Evolutionary conservation across 1,140 invertebrate species (phyloP), one percentile per base, ranked within the genome.

Genomic region (Harlomillsia oculata): DNA sequence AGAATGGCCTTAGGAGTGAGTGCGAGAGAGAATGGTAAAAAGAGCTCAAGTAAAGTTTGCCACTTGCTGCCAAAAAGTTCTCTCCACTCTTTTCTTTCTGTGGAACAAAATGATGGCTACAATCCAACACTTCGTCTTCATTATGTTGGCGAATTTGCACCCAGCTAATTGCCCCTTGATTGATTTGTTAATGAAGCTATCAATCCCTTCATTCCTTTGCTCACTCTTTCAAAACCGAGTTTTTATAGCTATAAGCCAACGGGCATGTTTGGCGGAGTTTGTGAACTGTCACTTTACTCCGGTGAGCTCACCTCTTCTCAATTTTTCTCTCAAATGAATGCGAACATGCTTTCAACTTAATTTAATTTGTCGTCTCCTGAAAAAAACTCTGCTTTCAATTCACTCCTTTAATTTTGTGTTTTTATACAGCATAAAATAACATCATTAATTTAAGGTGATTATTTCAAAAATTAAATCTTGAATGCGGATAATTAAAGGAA

Each of bases 131-230:
- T 52, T 58, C 43, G 50, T 59, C 50, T 59, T 59, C 56, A 59
- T 59, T 53, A 50, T 56, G 45, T 43, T 50, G 51, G 41, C 28
- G 43, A 48, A 43, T 49, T 53, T 53, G 30, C 36, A 40, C 40
- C 44, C 46, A 23, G 46, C 60, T 63, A 63, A 63, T 63, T 63
- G 56, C 53, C 52, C 55, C 56, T 54, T 59, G 60, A 63, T 63
- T 58, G 60, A 63, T 63, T 63, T 59, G 53, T 60, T 60, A 60
- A 54, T 59, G 44, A 54, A 54, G 51, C 45, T 39, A 59, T 59
- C 52, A 59, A 53, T 53, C 53, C 44, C 46, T 51, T 44, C 25
- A 18, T 25, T 48, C 28, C 29, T 28, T 18, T 8, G 18, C 13
- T 48, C 9, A 28, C 44, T 26, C 14, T 46, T 29, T 18, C 26